These are phyloP conservation scores for Drosophila nikananu DNA, from an alignment of 1,140 invertebrate genomes.

Conservation along the genomic window DNA sequence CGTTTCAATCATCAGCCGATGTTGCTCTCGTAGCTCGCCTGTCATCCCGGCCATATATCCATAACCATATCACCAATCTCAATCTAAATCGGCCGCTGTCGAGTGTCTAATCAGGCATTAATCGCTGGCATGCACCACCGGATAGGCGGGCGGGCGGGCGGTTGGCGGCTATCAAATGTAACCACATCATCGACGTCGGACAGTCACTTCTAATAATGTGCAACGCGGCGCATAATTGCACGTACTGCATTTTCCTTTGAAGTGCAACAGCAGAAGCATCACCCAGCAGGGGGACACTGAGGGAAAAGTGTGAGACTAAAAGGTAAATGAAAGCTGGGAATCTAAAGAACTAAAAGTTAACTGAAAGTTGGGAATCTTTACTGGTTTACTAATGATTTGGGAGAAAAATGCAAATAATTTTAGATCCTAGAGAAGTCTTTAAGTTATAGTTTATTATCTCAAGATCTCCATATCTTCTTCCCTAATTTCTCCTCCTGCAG, in stretches of 20 bases:
- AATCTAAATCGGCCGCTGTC: constrained; percentile 41
- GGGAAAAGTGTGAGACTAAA: not conserved
- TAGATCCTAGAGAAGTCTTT: not conserved
- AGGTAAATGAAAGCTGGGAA: not conserved
- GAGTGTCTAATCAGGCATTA: constrained; percentile 73
- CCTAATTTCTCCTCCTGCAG: not conserved
- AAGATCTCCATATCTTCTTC: no score
- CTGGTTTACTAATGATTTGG: not conserved
- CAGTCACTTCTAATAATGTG: constrained; percentile 71
- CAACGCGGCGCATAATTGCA: constrained; percentile 75
- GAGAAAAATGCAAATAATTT: not conserved
- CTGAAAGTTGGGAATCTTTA: not conserved
- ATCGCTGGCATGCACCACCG: constrained; percentile 60
- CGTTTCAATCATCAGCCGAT: constrained; percentile 43
- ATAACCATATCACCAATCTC: constrained; percentile 41
- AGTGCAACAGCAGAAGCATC: constrained; percentile 43
- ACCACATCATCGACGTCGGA: constrained; percentile 57
- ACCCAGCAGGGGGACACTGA: not conserved
- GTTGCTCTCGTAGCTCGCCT: constrained; percentile 6
- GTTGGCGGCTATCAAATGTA: constrained; percentile 62
- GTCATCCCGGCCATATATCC: constrained; percentile 31
- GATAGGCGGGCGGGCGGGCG: constrained; percentile 33
- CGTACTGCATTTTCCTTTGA: constrained; percentile 73
- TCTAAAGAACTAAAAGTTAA: no score
- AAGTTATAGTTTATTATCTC: no score